These are phyloP conservation scores for Gadopsis bispinosus DNA, from an alignment of 2,797 vertebrate genomes.

Conservation along the genomic window DNA sequence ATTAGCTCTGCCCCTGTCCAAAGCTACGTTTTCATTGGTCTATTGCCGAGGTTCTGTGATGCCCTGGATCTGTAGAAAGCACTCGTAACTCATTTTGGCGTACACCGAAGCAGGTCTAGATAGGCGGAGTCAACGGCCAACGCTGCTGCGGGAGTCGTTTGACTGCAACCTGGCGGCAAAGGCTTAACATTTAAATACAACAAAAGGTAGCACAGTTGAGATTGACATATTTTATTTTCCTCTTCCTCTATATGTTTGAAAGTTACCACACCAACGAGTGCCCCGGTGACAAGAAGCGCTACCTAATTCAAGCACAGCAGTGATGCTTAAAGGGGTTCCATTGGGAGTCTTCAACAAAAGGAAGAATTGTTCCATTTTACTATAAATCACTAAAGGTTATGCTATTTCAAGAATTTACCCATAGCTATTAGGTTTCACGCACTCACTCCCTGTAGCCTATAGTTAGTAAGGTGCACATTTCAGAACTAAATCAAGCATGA, in stretches of 20 bases:
- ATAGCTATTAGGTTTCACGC: not conserved
- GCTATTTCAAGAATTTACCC: not conserved
- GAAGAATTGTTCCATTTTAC: not conserved
- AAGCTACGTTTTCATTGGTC: conserved; percentile 73
- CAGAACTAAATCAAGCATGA: not conserved
- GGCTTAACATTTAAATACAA: not conserved
- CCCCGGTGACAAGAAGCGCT: conserved; percentile 40
- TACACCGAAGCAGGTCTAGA: conserved; percentile 34
- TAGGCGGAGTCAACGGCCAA: conserved; percentile 30
- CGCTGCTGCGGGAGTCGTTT: not conserved
- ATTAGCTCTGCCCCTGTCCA: conserved; percentile 72
- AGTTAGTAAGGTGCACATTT: not conserved
- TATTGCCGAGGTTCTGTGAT: conserved; percentile 42
- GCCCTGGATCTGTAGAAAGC: conserved; percentile 10
- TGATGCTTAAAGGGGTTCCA: conserved; percentile 13
- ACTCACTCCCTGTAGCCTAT: not conserved
- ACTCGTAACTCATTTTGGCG: conserved; percentile 4
- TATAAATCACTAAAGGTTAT: not conserved
- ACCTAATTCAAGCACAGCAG: not conserved
- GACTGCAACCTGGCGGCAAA: not conserved
- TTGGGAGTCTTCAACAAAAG: not conserved
- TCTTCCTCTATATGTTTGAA: not conserved
- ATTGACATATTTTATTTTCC: not conserved
- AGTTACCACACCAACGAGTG: not conserved
- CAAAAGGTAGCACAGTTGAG: not conserved